Conservation (phyloP, 1,140 invertebrate species). For the Pygmarrhopalites habei region DNA sequence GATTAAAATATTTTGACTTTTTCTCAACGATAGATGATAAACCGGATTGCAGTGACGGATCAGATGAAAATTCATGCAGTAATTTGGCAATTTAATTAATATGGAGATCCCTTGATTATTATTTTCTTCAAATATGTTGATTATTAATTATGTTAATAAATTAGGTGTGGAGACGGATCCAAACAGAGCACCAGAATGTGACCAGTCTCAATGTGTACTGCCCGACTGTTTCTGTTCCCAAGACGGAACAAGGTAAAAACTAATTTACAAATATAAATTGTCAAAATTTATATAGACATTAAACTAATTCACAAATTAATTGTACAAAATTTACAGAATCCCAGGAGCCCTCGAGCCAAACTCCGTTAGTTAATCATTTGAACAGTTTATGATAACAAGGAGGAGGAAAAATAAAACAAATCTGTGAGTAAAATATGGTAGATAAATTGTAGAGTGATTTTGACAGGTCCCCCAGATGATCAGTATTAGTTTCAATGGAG, state of each 20-base stretch:
- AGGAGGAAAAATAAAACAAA: too few species aligned
- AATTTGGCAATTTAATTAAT: constrained; percentile 49
- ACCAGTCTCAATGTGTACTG: constrained; percentile 74
- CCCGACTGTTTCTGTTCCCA: constrained; percentile 91
- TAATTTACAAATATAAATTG: too few species aligned
- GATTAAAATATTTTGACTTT: too few species aligned
- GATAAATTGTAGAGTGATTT: too few species aligned
- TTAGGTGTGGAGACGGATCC: constrained; percentile 83
- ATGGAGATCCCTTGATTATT: neutral
- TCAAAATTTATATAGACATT: too few species aligned
- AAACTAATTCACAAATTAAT: too few species aligned
- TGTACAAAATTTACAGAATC: too few species aligned
- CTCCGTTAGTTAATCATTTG: constrained; percentile 47
- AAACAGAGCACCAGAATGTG: constrained; percentile 81
- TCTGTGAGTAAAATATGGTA: too few species aligned
- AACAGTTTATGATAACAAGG: neutral
- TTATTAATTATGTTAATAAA: too few species aligned
- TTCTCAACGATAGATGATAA: too few species aligned
- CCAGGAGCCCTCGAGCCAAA: constrained; percentile 70
- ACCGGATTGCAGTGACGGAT: constrained; percentile 85
- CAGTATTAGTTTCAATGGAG: constrained; percentile 87
- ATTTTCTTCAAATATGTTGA: too few species aligned
- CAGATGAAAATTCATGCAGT: constrained; percentile 92
- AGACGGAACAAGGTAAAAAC: constrained; percentile 84
- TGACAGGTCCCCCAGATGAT: constrained; percentile 83